Evolutionary conservation across 30 jellyfish, hydroid and myxozoan species (phyloP).

Genomic region (Catostylus mosaicus): DNA sequence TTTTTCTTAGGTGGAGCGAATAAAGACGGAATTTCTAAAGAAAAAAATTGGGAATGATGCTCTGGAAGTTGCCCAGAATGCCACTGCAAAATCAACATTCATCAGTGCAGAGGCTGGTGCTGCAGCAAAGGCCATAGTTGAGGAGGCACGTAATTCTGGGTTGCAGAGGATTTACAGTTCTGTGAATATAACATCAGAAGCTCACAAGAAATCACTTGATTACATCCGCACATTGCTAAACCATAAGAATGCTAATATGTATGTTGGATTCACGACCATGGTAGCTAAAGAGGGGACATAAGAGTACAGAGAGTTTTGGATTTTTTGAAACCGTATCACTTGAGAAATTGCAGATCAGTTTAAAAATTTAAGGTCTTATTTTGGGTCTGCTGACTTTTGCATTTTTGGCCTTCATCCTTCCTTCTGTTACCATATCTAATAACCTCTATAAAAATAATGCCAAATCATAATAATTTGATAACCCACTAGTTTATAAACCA

Average conservation of each 20-base stretch:
- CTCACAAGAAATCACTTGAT: constrained; percentile 70
- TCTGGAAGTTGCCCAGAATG: constrained; percentile 69
- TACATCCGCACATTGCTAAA: constrained; percentile 67
- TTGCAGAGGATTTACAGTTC: constrained; percentile 44
- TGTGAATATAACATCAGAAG: constrained; percentile 46
- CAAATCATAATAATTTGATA: too few relatives aligned
- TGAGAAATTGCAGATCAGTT: too few relatives aligned
- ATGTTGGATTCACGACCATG: constrained; percentile 70
- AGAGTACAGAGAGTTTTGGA: too few relatives aligned
- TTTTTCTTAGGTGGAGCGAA: constrained; percentile 64
- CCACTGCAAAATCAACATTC: constrained; percentile 57
- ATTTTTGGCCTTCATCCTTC: too few relatives aligned
- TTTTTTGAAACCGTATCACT: too few relatives aligned
- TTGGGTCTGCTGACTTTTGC: too few relatives aligned
- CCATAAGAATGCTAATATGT: constrained; percentile 54
- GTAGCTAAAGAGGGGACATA: constrained; percentile 60
- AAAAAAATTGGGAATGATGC: constrained; percentile 39
- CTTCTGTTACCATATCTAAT: too few relatives aligned
- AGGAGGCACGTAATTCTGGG: constrained; percentile 75
- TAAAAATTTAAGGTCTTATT: too few relatives aligned
- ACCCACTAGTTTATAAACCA: too few relatives aligned
- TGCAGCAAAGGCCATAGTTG: constrained; percentile 54
- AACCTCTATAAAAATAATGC: too few relatives aligned
- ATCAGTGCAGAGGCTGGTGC: constrained; percentile 66
- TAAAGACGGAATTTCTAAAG: constrained; percentile 58